These are phyloP conservation scores for Dysidea cf. avara DNA, from an alignment of 37 sponge, comb jelly and placozoan genomes.

Conservation along the genomic window DNA sequence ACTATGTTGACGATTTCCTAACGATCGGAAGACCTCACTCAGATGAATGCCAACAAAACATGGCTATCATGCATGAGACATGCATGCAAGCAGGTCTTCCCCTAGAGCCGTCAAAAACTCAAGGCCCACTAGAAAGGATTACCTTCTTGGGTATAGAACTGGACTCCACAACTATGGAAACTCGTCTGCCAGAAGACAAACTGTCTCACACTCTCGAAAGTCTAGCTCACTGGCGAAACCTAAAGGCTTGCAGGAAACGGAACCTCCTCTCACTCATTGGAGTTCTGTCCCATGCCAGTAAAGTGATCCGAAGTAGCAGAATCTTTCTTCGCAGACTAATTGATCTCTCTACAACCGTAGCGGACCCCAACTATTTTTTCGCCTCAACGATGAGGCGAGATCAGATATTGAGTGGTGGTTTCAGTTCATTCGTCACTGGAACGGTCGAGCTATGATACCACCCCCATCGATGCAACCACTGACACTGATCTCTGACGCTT, in stretches of 20 bases:
- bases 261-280: constrained; percentile 40
- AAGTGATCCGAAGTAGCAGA: constrained; percentile 27
- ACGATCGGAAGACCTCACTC: too few relatives aligned
- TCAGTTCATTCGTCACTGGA: too few relatives aligned
- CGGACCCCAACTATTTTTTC: constrained; percentile 12
- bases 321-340: constrained; percentile 31
- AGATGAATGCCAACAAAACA: too few relatives aligned
- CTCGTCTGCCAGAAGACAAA: constrained; percentile 10
- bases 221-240: constrained; percentile 13
- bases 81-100: too few relatives aligned
- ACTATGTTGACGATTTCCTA: too few relatives aligned
- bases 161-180: constrained; percentile 7
- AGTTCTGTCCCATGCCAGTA: constrained; percentile 23
- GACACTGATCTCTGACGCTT: too few relatives aligned
- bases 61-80: too few relatives aligned
- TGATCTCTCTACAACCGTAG: constrained; percentile 9
- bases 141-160: constrained; percentile 34
- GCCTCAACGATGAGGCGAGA: background rate
- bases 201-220: constrained; percentile 3
- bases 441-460: too few relatives aligned
- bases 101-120: too few relatives aligned
- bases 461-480: too few relatives aligned
- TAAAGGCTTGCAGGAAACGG: constrained; percentile 15
- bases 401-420: constrained; percentile 18
- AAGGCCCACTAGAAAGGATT: too few relatives aligned